phyloP scores from a whole-genome alignment of 2,888 invertebrate species.

The Himalopsyche anomala region DNA sequence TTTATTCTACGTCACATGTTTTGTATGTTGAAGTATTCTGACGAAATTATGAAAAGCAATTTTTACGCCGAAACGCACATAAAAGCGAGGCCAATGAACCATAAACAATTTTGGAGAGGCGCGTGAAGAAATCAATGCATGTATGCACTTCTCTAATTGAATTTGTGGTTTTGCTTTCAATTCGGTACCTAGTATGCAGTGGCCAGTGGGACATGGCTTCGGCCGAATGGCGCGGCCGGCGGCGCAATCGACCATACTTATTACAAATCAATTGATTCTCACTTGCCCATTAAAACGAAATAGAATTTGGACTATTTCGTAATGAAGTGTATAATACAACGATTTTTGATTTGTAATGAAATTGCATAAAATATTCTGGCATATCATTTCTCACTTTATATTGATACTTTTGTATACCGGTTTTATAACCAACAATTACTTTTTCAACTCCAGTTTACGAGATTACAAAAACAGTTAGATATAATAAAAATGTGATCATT shows the following conservation, averaged over 20 bases:
- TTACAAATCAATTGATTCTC: conserved; percentile 29
- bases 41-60: conserved; percentile 33
- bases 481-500: too few species aligned
- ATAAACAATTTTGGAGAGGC: conserved; percentile 33
- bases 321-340: background rate
- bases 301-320: conserved; percentile 37
- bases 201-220: conserved; percentile 26
- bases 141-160: conserved; percentile 42
- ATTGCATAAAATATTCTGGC: background rate
- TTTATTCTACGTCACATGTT: too few species aligned
- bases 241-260: conserved; percentile 9
- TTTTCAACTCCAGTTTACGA: too few species aligned
- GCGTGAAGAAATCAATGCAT: conserved; percentile 35
- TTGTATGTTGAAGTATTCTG: background rate
- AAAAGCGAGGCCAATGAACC: conserved; percentile 27
- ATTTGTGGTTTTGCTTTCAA: conserved; percentile 42
- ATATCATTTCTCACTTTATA: too few species aligned
- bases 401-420: too few species aligned
- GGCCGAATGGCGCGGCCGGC: background rate
- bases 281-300: background rate
- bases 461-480: too few species aligned
- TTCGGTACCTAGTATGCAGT: background rate
- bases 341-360: conserved; percentile 26
- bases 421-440: too few species aligned
- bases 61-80: conserved; percentile 37